Evolutionary conservation across 2,888 invertebrate genomes (phyloP), one percentile per base, ranked within the genome.

Genomic region (Sminthurinus aureus): DNA sequence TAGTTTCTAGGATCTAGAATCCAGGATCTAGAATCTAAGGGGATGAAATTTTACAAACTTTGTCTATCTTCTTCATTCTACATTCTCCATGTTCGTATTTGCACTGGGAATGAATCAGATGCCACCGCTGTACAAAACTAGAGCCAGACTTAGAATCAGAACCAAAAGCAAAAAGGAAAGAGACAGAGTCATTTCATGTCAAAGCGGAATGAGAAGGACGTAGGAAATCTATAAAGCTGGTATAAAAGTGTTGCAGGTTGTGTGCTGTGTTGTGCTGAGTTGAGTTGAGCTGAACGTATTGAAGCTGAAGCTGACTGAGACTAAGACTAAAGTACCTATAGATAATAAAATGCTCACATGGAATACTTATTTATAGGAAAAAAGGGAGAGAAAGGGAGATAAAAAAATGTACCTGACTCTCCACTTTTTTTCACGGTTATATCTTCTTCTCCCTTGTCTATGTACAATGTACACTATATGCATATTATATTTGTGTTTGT

Each of bases 391-490:
- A n/a, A 67, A 67, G 67, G n/a, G n/a, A 69, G 24, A 26, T 24
- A 71, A 71, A 81, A 81, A 81, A 73, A 51, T 81, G 73, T 81
- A 81, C 80, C 80, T 81, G 80, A 81, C 80, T 81, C 73, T 69
- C 73, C 80, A 73, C 73, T 73, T 81, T 81, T 81, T 81, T 81
- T 81, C 74, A 69, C 73, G 52, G 69, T 52, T 74, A 13, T 81
- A 18, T 6, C 24, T 52, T 12, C 20, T 13, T 50, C 38, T 74
- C 11, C n/a, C 69, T 69, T 69, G 22, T 69, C 69, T 69, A 1
- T 69, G 0, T 69, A 11, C 26, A n/a, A n/a, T 64, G 52, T 26
- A 66, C 13, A 18, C 24, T 79, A 22, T 22, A n/a, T 58, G 69
- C n/a, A 8, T 9, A 20, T n/a, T 51, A 24, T 52, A 20, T 9